These are phyloP conservation scores for Lasioglossum marginatum DNA, from an alignment of 2,888 invertebrate species.

Conservation along the genomic window DNA sequence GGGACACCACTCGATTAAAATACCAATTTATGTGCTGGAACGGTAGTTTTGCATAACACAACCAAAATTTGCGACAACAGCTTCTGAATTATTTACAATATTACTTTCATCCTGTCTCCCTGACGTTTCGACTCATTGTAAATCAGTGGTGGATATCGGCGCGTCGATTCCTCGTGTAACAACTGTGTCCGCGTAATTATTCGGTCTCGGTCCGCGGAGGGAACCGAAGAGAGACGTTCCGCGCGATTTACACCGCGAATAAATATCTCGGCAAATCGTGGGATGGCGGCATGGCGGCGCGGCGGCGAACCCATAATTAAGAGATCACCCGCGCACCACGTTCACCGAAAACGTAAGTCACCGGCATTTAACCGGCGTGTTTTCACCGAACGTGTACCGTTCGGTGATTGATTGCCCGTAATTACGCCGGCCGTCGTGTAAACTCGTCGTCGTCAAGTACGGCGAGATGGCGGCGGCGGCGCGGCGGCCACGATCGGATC, in stretches of 20 bases:
- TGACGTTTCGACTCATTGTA: not conserved
- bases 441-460: constrained; percentile 23
- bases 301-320: constrained; percentile 48
- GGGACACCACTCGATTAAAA: no score
- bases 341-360: constrained; percentile 49
- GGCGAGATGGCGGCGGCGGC: not conserved
- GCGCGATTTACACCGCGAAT: constrained; percentile 46
- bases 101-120: not conserved
- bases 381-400: constrained; percentile 30
- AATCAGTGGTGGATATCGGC: not conserved
- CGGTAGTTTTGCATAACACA: no score
- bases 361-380: constrained; percentile 35
- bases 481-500: constrained; percentile 31
- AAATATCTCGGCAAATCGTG: constrained; percentile 44
- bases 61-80: not conserved
- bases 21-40: no score
- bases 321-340: constrained; percentile 52
- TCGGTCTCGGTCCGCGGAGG: not conserved
- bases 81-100: not conserved
- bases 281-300: not conserved
- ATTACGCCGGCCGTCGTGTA: constrained; percentile 47
- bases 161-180: constrained; percentile 23
- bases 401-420: constrained; percentile 62
- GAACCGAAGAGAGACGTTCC: constrained; percentile 17
- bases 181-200: constrained; percentile 42